A percentile compares a stretch with the other conserved stretches of the same genome.
Evolutionary conservation across 2,888 invertebrate species (phyloP).

Genomic region (Ctenicera cuprea): DNA sequence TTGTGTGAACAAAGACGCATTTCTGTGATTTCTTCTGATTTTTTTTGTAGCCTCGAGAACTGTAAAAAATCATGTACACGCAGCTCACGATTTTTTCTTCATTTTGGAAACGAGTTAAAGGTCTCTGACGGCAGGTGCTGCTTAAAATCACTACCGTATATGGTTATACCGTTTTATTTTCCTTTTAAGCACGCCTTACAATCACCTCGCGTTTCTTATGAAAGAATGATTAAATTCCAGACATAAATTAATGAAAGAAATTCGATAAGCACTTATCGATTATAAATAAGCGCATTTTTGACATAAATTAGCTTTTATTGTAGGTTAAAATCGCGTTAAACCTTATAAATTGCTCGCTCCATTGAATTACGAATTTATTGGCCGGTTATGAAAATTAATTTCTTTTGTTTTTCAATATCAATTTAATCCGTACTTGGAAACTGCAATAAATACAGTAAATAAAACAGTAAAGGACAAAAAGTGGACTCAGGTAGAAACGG

Average conservation of each 20-base stretch:
- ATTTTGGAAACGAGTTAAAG: constrained; percentile 40
- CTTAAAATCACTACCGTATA: constrained; percentile 38
- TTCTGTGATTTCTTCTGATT: background rate
- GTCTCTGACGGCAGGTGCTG: constrained; percentile 43
- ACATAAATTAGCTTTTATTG: constrained; percentile 19
- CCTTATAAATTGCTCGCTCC: constrained; percentile 4
- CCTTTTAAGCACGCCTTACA: constrained; percentile 20
- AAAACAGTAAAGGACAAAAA: background rate
- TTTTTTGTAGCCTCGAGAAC: background rate
- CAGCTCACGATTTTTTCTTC: constrained; percentile 2
- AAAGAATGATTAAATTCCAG: constrained; percentile 3
- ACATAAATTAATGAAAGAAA: constrained; percentile 23
- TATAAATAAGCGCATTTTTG: constrained; percentile 1
- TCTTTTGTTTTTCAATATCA: background rate
- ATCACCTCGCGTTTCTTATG: constrained; percentile 17
- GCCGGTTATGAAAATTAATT: background rate
- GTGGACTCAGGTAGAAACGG: constrained; percentile 55
- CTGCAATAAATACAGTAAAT: background rate
- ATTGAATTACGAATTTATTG: constrained; percentile 10
- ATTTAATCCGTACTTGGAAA: constrained; percentile 3
- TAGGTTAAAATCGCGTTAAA: constrained; percentile 2
- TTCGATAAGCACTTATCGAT: constrained; percentile 18
- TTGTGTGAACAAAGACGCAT: background rate
- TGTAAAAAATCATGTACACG: constrained; percentile 22
- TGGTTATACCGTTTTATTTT: constrained; percentile 35